Conservation (phyloP, 2,888 invertebrate species). For the Patella pellucida region DNA sequence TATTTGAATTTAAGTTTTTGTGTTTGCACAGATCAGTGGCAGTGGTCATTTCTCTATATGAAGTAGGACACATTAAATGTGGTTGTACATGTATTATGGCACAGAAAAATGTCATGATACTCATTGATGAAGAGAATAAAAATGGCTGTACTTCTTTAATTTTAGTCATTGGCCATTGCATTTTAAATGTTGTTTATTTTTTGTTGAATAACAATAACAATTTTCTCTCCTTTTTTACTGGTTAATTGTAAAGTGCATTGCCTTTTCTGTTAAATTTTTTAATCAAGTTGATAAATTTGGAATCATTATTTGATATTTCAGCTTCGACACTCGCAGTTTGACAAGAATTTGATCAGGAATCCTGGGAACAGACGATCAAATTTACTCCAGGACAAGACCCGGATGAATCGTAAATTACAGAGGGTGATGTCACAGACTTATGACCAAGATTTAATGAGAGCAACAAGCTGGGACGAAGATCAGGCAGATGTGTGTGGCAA, state of each 20-base stretch:
- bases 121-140: too few species aligned
- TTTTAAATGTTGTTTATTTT: too few species aligned
- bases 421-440: background rate
- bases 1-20: too few species aligned
- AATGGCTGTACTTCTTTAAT: too few species aligned
- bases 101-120: too few species aligned
- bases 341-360: conserved; percentile 17
- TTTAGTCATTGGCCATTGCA: too few species aligned
- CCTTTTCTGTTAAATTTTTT: background rate
- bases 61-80: too few species aligned
- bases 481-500: conserved; percentile 5
- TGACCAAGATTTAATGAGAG: background rate
- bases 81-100: too few species aligned
- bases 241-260: background rate
- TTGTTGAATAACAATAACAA: too few species aligned
- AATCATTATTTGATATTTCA: conserved; percentile 13
- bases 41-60: too few species aligned
- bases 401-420: conserved; percentile 12
- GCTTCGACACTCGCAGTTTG: conserved; percentile 18
- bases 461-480: conserved; percentile 13
- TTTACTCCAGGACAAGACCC: conserved; percentile 13
- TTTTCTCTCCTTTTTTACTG: too few species aligned
- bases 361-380: background rate
- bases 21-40: too few species aligned
- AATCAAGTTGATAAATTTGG: background rate